Evolutionary conservation across 2,888 invertebrate species (phyloP).

Genomic region (Pasiphila rectangulata): DNA sequence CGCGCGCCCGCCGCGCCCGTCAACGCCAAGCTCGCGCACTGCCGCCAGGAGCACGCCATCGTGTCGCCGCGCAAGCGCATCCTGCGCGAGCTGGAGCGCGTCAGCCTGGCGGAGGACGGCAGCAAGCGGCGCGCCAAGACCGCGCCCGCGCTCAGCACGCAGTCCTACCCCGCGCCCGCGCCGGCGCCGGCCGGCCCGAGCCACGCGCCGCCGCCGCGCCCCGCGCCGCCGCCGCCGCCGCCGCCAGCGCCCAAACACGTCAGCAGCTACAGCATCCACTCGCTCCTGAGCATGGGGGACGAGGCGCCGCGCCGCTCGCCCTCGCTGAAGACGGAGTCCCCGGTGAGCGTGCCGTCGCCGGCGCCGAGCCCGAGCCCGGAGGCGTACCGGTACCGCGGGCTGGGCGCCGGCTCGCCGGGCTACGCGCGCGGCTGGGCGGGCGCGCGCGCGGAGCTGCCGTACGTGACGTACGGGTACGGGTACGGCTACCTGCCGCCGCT

Average conservation of each 20-base stretch:
- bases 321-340: conserved; percentile 59
- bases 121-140: conserved; percentile 81
- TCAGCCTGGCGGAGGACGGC: conserved; percentile 85
- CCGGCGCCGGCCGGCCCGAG: conserved; percentile 48
- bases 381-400: conserved; percentile 57
- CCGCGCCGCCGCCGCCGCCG: conserved; percentile 44
- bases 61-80: conserved; percentile 92
- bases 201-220: conserved; percentile 44
- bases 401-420: conserved; percentile 43
- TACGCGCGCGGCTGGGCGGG: conserved; percentile 39
- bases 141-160: conserved; percentile 66
- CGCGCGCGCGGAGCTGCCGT: conserved; percentile 55
- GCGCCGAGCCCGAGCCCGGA: conserved; percentile 72
- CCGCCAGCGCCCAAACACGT: conserved; percentile 67
- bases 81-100: conserved; percentile 89
- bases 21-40: conserved; percentile 68
- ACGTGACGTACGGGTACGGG: conserved; percentile 66
- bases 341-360: conserved; percentile 51
- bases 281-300: conserved; percentile 85
- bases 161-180: conserved; percentile 55
- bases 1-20: conserved; percentile 63
- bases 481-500: conserved; percentile 64
- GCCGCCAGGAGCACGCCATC: conserved; percentile 78
- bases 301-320: conserved; percentile 60
- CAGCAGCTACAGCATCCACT: conserved; percentile 92